Evolutionary conservation across 2,888 invertebrate genomes (phyloP).

Genomic region (Conistra vaccinii): DNA sequence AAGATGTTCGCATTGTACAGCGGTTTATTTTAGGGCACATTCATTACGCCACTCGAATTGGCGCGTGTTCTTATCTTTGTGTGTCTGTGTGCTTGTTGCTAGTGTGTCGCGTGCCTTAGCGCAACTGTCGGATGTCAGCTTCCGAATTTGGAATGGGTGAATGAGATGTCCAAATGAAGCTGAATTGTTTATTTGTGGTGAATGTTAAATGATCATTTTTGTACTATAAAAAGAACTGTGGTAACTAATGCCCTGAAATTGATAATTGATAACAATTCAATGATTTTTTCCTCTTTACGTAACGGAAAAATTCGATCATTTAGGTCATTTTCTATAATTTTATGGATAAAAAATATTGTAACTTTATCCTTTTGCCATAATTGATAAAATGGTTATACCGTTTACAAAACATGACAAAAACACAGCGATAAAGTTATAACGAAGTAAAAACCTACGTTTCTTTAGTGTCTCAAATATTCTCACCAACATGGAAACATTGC

Average conservation of each 20-base stretch:
- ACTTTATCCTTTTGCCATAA: neutral
- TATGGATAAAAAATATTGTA: neutral
- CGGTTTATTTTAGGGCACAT: constrained; percentile 87
- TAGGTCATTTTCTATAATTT: neutral
- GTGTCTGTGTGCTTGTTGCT: constrained; percentile 70
- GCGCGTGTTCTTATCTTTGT: constrained; percentile 89
- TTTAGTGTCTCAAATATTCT: neutral
- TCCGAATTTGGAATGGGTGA: constrained; percentile 23
- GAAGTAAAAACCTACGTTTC: neutral
- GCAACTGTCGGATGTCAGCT: constrained; percentile 47
- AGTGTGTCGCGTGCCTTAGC: constrained; percentile 67
- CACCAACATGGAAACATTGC: no score
- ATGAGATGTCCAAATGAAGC: neutral
- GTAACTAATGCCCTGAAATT: neutral
- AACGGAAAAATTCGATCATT: no score
- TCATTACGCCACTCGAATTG: constrained; percentile 88
- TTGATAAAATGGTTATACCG: constrained; percentile 11
- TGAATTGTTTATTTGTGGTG: neutral
- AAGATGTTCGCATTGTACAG: constrained; percentile 85
- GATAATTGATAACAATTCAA: no score
- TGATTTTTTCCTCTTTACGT: neutral
- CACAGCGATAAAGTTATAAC: neutral
- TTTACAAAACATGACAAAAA: constrained; percentile 4
- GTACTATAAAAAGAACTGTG: neutral
- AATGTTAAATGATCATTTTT: neutral